A percentile compares a stretch with the other conserved stretches of the same genome.
Conservation (phyloP, 2,797 vertebrate genomes). For the Gallirallus australis region DNA sequence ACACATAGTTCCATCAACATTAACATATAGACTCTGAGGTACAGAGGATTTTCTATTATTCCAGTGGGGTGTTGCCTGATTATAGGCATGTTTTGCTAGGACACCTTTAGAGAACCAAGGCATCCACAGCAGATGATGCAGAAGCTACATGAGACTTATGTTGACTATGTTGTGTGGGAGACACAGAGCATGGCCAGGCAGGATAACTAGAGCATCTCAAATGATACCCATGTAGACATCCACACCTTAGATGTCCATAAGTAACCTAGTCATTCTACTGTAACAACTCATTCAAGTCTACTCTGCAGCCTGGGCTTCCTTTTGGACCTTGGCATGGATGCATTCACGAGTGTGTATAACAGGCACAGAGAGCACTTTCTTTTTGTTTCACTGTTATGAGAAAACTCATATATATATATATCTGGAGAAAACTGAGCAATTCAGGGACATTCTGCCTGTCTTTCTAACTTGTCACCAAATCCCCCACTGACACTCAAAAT, state of each 20-base stretch:
- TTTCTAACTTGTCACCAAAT: not conserved
- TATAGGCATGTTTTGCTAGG: not conserved
- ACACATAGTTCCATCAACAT: not conserved
- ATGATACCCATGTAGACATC: not conserved
- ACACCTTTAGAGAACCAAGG: not conserved
- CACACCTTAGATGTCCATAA: not conserved
- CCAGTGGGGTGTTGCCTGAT: not conserved
- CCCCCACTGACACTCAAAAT: not conserved
- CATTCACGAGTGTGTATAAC: not conserved
- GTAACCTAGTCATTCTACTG: not conserved
- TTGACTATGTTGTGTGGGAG: not conserved
- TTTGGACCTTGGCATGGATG: not conserved
- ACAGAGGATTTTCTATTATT: not conserved
- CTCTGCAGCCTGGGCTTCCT: not conserved
- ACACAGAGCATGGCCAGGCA: not conserved
- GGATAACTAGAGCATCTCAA: not conserved
- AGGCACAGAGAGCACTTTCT: not conserved
- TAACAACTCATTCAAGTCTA: accelerated
- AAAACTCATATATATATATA: not conserved
- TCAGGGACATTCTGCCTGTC: not conserved
- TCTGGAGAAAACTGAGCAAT: not conserved
- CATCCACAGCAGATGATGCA: not conserved
- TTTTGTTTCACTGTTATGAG: not conserved
- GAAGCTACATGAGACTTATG: not conserved
- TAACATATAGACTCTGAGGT: not conserved